Evolutionary conservation across 2,888 invertebrate species (phyloP), one percentile per base, ranked within the genome.

Genomic region (Selenia dentaria): DNA sequence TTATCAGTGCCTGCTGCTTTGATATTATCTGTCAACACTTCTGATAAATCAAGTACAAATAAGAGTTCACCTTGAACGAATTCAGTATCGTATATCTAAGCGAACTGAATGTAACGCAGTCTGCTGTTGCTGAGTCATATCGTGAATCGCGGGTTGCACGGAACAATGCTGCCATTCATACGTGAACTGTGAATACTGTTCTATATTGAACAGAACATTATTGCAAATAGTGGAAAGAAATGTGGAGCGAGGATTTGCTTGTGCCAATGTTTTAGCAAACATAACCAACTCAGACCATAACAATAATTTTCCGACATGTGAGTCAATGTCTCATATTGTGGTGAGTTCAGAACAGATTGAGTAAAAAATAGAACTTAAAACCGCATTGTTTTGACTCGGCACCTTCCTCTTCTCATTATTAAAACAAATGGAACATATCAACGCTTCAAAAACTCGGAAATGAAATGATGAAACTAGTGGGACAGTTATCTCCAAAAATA

Each of bases 31-130:
- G 40, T 51, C 41, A 42, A 54, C 35, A 42, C 32, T 24, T 32
- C 31, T 48, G 48, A 59, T 57, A 59, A 22, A 54, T 44, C 32
- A 14, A 37, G 56, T 53, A 66, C 54, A 62, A 53, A 57, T 56
- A 66, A 59, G 51, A 60, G 63, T 57, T 70, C 53, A 62, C 75
- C 74, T 74, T 74, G 70, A 59, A 57, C 63, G 59, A 59, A 67
- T 61, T 62, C 35, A 13, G 35, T 46, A 36, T 39, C 60, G 51
- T 62, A n/a, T n/a, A 55, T 59, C 51, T 48, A 57, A 60, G 60
- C 57, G 61, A 65, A 65, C 62, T 64, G 52, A 55, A 44, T 39
- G 46, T 51, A 55, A 51, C 44, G 39, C 36, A 13, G 29, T 54
- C 47, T 47, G 50, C 54, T 44, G 37, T 9, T 28, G 44, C 48